Conservation (phyloP, 2,888 invertebrate species). For the Drosophila emarginata region DNA sequence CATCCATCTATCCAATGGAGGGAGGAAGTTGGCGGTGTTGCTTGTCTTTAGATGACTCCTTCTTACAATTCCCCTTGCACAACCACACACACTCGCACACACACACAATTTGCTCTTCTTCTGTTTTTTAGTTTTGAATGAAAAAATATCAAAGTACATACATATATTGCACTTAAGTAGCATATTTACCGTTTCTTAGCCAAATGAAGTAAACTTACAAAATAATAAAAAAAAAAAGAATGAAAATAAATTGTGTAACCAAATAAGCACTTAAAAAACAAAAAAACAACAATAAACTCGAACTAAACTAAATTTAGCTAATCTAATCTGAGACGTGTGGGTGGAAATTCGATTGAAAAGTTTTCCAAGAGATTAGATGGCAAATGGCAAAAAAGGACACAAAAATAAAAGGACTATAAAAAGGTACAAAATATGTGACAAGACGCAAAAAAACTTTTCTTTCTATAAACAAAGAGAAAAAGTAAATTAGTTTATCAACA, state of each 20-base stretch:
- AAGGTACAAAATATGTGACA: constrained; percentile 4
- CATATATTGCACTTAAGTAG: constrained; percentile 18
- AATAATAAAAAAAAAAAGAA: constrained; percentile 4
- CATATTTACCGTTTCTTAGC: constrained; percentile 50
- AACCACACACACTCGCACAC: background rate
- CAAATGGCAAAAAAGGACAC: background rate
- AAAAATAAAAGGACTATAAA: background rate
- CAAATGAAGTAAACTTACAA: constrained; percentile 35
- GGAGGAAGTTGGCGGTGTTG: constrained; percentile 26
- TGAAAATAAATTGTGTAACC: constrained; percentile 45
- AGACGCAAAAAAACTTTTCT: background rate
- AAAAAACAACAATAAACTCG: background rate
- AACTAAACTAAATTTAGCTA: background rate
- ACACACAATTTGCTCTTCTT: constrained; percentile 6
- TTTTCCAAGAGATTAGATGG: constrained; percentile 2
- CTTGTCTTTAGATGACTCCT: background rate
- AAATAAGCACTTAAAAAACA: constrained; percentile 16
- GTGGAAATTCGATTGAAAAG: constrained; percentile 3
- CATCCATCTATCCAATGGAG: constrained; percentile 59
- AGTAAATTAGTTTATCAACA: background rate
- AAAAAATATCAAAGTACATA: constrained; percentile 6
- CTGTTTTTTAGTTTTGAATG: constrained; percentile 5
- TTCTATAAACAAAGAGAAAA: background rate
- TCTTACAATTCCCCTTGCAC: background rate
- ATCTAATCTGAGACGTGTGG: background rate